Base-by-base conservation (phyloP, 2,888 invertebrate species). In the Dryobotodes eremita region DNA sequence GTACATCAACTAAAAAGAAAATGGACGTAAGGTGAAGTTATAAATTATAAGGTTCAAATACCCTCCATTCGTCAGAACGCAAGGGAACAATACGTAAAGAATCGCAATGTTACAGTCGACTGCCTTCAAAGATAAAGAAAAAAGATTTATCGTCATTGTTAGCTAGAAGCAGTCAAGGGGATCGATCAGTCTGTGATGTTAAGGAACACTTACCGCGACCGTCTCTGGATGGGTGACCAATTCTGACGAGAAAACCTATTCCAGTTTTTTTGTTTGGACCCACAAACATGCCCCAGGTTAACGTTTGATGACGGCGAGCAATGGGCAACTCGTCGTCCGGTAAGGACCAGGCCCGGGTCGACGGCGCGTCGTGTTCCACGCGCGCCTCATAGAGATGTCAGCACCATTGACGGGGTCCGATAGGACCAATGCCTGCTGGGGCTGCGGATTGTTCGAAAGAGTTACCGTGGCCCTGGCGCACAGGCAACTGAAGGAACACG, bases 61-160 rank as follows among this genome's bases (percentile, higher is more conserved):
- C 71, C 82, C 53, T 26, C 71, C 68, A 82, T 85, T 31, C 46
- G 36, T 82, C 50, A 66, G 68, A 65, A 53, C 53, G 46, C 68
- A 50, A 61, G 76, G 75, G 76, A 71, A 82, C 75, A 69, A 79
- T 71, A 85, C 75, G 48, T 50, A 77, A 61, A 50, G 55, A 78
- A 75, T 71, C 50, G 23, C 55, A 72, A 82, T 75, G 61, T 79
- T 74, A 65, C 79, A 65, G 59, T 61, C 57, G 75, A 71, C 42
- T 71, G 75, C 66, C 46, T 74, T 4, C 17, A 23, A 36, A 73
- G 65, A 80, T 66, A 57, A 61, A 75, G n/a, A 26, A 59, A 71
- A 31, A 50, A 46, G 71, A 79, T 76, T 77, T 76, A 82, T 82
- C 48, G 36, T 46, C 31, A 57, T 6, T 64, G 15, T 61, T 66